Evolutionary conservation across 2,888 invertebrate genomes (phyloP).

Genomic region (Luperina nickerlii): DNA sequence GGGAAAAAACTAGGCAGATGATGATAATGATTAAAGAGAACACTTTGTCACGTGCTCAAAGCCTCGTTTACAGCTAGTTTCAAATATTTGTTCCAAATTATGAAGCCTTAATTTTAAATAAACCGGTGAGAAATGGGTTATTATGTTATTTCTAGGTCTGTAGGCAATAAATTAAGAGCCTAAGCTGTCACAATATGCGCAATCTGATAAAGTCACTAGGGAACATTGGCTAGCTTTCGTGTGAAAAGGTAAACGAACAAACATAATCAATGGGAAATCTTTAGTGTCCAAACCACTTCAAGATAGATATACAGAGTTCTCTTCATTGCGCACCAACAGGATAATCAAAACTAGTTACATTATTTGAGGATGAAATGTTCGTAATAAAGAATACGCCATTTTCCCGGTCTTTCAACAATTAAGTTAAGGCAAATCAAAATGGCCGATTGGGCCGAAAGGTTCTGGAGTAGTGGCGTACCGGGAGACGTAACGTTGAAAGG

Average conservation of each 20-base stretch:
- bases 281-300: not conserved
- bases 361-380: not conserved
- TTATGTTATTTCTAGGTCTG: conserved; percentile 8
- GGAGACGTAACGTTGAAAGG: not conserved
- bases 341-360: not conserved
- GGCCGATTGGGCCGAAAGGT: not conserved
- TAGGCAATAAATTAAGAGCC: conserved; percentile 1
- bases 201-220: conserved; percentile 34
- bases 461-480: not conserved
- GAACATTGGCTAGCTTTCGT: not conserved
- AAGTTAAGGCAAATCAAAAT: not conserved
- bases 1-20: too few species aligned
- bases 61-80: not conserved
- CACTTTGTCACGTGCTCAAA: not conserved
- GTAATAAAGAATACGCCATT: not conserved
- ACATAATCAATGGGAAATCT: conserved; percentile 1
- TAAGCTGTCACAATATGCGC: conserved; percentile 28
- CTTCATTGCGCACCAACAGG: not conserved
- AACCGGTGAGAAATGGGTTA: conserved; percentile 18
- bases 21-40: not conserved
- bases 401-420: not conserved
- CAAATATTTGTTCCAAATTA: not conserved
- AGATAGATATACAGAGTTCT: not conserved
- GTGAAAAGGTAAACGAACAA: not conserved
- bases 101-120: not conserved